Evolutionary conservation across 2,888 invertebrate species (phyloP).

Genomic region (Drosophila borealis): DNA sequence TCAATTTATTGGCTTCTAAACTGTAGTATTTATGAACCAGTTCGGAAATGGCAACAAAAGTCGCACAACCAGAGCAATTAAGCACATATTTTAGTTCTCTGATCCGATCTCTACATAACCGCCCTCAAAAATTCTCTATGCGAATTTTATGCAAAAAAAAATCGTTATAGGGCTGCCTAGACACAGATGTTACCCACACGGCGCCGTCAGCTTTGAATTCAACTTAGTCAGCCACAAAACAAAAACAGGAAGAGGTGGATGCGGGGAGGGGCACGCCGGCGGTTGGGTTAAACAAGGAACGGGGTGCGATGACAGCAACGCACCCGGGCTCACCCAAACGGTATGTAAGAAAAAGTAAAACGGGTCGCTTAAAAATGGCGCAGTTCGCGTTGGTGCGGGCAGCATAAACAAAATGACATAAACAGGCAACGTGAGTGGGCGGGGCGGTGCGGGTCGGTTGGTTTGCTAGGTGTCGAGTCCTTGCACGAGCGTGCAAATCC

Average conservation of each 20-base stretch:
- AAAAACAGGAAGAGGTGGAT: conserved; percentile 12
- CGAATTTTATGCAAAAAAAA: conserved; percentile 45
- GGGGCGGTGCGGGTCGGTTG: neutral
- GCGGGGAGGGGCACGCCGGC: neutral
- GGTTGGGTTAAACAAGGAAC: neutral
- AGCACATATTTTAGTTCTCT: conserved; percentile 13
- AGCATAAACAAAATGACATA: conserved; percentile 73
- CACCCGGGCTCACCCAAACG: conserved; percentile 14
- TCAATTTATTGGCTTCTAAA: neutral
- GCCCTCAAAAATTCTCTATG: conserved; percentile 13
- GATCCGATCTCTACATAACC: conserved; percentile 18
- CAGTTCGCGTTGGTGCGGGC: conserved; percentile 62
- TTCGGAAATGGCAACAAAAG: neutral
- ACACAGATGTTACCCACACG: conserved; percentile 57
- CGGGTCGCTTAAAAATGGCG: conserved; percentile 59
- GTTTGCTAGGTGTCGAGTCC: conserved; percentile 61
- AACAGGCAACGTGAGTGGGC: conserved; percentile 53
- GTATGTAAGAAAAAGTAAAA: conserved; percentile 52
- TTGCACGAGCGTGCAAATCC: conserved; percentile 73
- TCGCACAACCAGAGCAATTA: conserved; percentile 11
- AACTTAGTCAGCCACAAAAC: conserved; percentile 58
- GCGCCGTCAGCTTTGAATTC: conserved; percentile 60
- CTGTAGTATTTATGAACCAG: neutral
- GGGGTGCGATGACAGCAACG: conserved; percentile 27
- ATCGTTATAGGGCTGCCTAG: conserved; percentile 38